Conservation (phyloP, 2,888 invertebrate species). For the Cosmia pyralina region DNA sequence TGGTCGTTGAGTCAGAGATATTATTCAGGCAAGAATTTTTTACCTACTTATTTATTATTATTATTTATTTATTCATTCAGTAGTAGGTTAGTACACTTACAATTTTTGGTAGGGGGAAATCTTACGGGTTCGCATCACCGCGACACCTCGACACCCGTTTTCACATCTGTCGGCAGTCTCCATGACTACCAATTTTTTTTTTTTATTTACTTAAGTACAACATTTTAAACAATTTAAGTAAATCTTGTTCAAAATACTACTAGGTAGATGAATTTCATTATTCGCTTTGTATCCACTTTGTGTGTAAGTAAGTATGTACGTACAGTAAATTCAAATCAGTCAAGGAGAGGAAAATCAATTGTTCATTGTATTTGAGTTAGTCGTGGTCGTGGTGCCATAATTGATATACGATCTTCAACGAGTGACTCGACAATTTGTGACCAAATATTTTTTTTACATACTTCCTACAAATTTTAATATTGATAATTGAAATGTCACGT, state of each 20-base stretch:
- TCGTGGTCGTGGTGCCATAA: conserved; percentile 32
- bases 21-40: background rate
- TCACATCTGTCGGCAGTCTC: too few species aligned
- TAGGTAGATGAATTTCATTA: conserved; percentile 7
- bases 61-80: too few species aligned
- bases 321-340: conserved; percentile 44
- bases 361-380: conserved; percentile 58
- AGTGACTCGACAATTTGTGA: conserved; percentile 48
- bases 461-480: conserved; percentile 34
- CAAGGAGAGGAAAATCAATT: conserved; percentile 54
- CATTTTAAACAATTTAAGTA: background rate
- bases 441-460: conserved; percentile 8
- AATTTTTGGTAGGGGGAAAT: too few species aligned
- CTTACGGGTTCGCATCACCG: too few species aligned
- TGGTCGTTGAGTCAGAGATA: too few species aligned
- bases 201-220: background rate
- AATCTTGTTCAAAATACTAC: background rate
- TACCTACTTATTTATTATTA: background rate
- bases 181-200: too few species aligned
- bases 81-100: too few species aligned
- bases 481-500: conserved; percentile 48
- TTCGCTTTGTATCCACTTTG: conserved; percentile 19
- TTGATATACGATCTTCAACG: conserved; percentile 43
- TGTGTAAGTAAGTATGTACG: conserved; percentile 1
- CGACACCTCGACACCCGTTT: too few species aligned